Percentiles rank a stretch among this genome's conserved stretches.
Conservation (phyloP, 2,797 vertebrate species). For the Crenuchus spilurus region DNA sequence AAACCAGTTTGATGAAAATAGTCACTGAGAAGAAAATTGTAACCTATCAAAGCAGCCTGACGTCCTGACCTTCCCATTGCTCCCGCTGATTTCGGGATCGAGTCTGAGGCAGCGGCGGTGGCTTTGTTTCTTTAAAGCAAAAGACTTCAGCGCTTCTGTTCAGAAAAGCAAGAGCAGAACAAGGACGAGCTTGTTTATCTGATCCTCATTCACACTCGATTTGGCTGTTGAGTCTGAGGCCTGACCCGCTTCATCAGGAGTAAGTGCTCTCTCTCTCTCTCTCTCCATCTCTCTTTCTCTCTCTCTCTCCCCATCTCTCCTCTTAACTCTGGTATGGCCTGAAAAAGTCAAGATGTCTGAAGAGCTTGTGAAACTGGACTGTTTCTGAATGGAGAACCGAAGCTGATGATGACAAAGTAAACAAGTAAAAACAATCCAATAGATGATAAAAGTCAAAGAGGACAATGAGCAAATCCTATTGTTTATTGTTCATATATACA, state of each 20-base stretch:
- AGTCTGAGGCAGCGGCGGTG: neutral
- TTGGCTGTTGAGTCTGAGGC: constrained; percentile 56
- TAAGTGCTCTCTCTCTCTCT: constrained; percentile 56
- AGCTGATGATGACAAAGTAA: constrained; percentile 24
- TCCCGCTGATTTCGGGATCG: neutral
- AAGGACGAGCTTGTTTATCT: constrained; percentile 17
- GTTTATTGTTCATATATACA: neutral
- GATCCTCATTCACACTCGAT: constrained; percentile 23
- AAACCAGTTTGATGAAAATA: neutral
- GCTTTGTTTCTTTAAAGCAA: neutral
- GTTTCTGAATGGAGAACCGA: constrained; percentile 13
- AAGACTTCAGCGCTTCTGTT: constrained; percentile 1
- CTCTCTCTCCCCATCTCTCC: constrained; percentile 8
- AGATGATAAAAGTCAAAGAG: neutral
- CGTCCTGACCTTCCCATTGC: neutral
- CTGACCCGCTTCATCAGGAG: constrained; percentile 48
- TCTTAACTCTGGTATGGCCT: constrained; percentile 17
- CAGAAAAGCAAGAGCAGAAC: neutral
- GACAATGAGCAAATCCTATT: neutral
- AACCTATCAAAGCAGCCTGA: neutral
- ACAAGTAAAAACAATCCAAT: constrained; percentile 22
- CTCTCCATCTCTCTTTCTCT: constrained; percentile 10
- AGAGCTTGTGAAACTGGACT: constrained; percentile 18
- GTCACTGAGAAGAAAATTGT: neutral
- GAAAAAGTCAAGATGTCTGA: constrained; percentile 52